These are phyloP conservation scores for Margarornis squamiger DNA, from an alignment of 2,797 vertebrate species.

Conservation along the genomic window DNA sequence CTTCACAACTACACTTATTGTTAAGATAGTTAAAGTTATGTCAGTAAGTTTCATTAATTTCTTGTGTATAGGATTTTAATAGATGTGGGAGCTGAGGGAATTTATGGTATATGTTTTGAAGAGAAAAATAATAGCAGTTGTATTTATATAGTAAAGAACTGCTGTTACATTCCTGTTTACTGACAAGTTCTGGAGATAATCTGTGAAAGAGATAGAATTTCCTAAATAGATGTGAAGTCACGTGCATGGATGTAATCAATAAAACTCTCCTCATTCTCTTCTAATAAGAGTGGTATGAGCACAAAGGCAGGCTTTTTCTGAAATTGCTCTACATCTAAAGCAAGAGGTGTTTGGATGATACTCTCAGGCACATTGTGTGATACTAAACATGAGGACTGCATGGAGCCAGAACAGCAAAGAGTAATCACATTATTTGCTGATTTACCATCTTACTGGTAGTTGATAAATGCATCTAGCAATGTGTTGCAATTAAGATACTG, in stretches of 20 bases:
- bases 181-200: not conserved
- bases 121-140: not conserved
- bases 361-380: too few relatives aligned
- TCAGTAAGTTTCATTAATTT: not conserved
- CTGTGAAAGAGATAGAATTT: not conserved
- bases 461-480: not conserved
- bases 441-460: not conserved
- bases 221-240: not conserved
- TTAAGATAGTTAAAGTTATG: not conserved
- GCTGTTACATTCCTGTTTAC: not conserved
- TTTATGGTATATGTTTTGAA: not conserved
- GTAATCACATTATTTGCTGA: not conserved
- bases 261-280: not conserved
- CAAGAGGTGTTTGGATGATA: not conserved
- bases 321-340: not conserved
- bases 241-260: not conserved
- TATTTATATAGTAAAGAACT: not conserved
- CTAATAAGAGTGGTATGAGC: not conserved
- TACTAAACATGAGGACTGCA: not conserved
- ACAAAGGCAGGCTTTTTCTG: not conserved
- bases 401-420: not conserved
- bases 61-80: not conserved
- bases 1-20: not conserved
- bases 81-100: not conserved
- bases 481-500: not conserved